Evolutionary conservation across 2,888 invertebrate genomes (phyloP), one percentile per base, ranked within the genome.

Genomic region (Chironomus tentans): DNA sequence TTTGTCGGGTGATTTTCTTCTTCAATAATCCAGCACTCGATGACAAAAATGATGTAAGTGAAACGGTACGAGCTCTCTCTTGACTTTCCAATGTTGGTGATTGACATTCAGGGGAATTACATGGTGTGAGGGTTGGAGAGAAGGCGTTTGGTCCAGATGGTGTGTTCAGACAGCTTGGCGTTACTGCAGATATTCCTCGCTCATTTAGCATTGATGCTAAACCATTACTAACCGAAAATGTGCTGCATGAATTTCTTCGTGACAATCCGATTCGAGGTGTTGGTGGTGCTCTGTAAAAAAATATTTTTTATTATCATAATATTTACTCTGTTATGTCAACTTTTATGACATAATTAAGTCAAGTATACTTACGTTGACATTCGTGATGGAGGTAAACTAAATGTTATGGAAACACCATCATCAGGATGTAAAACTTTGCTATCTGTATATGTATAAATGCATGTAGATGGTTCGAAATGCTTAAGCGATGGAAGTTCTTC

Each of bases 351-450:
- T 15, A 15, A 15, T 56, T 56, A 15, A 15, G 6, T 18, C n/a
- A 18, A 15, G 6, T 28, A 15, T 1, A 56, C 56, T 56, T 56
- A 56, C 56, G 72, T 72, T 18, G 87, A 89, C 83, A 92, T 89
- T 82, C 87, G 88, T 78, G 89, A 90, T 56, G 87, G 87, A 22
- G 87, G 85, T 61, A 88, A 83, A 79, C 88, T 88, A 65, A 87
- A 85, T 3, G 89, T 88, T 70, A 83, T 77, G 78, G 87, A 87
- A 77, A 89, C 90, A 77, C 91, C 91, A 83, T 95, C 95, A 82
- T 94, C 94, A 0, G 95, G 95, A 84, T 95, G 95, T 84, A 94
- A 87, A n/a, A 96, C 93, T 77, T 91, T 93, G 81, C 95, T 88
- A 81, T 93, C 95, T 5, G 95, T 96, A 80, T 88, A 92, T 0